Evolutionary conservation across 1,140 invertebrate species (phyloP), one percentile per base, ranked within the genome.

Genomic region (Euura saliciscinereae): DNA sequence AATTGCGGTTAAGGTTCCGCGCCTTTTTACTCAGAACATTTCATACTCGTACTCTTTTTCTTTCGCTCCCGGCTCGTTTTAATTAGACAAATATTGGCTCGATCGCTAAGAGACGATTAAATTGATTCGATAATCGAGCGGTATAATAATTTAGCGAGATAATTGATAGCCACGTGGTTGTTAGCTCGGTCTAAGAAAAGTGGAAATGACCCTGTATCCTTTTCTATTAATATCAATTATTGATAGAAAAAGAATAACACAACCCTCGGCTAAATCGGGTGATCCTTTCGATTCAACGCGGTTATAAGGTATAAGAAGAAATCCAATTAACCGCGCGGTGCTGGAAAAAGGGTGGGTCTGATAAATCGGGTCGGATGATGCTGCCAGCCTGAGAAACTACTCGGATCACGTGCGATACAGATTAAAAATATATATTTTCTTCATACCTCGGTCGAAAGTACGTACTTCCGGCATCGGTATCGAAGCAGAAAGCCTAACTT

Each of bases 371-470:
- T 28, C 51, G 51, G 51, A 59, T 59, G 51, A 59, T 59, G 51
- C 51, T 59, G 51, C 51, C 51, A 59, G 13, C 51, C 51, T 6
- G 51, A 59, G 51, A 59, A 59, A 59, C 51, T 59, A 59, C 51
- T 59, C 51, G 8, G 8, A 65, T 8, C 68, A 73, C 72, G 69
- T 70, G 28, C 28, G 68, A 73, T 68, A 68, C 72, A 68, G 74
- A 75, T 75, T 75, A 75, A 71, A 75, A 75, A 66, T 67, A 43
- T 65, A 44, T 45, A 11, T 59, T n/a, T 59, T 5, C n/a, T n/a
- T n/a, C n/a, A n/a, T n/a, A n/a, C n/a, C n/a, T n/a, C n/a, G n/a
- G n/a, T n/a, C n/a, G n/a, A n/a, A n/a, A n/a, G n/a, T n/a, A n/a
- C n/a, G n/a, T n/a, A n/a, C n/a, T n/a, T n/a, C n/a, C n/a, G n/a